phyloP scores from a whole-genome alignment of 2,113 vertebrate species.

The Paradoxurus hermaphroditus region DNA sequence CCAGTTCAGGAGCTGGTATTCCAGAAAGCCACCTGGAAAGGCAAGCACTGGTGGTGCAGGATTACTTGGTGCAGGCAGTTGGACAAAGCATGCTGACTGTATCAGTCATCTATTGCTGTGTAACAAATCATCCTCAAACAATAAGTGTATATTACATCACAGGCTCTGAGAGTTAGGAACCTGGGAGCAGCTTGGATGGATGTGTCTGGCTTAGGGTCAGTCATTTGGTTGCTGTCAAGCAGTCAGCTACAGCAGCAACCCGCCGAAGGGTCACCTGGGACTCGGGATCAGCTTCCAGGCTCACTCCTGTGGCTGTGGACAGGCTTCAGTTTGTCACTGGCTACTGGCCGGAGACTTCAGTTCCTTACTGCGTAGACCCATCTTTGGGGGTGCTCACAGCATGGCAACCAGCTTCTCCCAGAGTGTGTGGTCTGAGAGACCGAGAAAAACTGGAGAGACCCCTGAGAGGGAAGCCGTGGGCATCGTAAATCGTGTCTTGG shows the following conservation, averaged over 20 bases:
- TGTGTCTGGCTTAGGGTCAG: background rate
- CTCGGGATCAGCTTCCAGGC: too few relatives aligned
- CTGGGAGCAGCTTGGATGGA: background rate
- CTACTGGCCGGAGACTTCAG: background rate
- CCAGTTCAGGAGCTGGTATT: background rate
- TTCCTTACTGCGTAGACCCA: background rate
- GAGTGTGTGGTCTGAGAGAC: background rate
- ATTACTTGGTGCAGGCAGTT: background rate
- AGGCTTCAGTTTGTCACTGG: background rate
- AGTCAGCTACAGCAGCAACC: background rate
- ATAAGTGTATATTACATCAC: background rate
- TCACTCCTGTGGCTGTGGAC: background rate
- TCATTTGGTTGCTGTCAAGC: background rate
- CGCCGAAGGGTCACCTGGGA: background rate
- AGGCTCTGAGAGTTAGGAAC: background rate
- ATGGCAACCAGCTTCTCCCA: background rate
- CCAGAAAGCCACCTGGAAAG: background rate
- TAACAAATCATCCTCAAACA: background rate
- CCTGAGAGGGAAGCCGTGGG: background rate
- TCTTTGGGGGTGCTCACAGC: background rate
- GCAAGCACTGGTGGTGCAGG: too few relatives aligned
- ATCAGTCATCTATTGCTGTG: background rate
- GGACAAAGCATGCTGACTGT: background rate
- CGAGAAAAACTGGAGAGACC: background rate
- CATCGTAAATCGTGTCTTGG: background rate